Evolutionary conservation across 1,140 invertebrate genomes (phyloP), one percentile per base, ranked within the genome.

Genomic region (Babylonia areolata): DNA sequence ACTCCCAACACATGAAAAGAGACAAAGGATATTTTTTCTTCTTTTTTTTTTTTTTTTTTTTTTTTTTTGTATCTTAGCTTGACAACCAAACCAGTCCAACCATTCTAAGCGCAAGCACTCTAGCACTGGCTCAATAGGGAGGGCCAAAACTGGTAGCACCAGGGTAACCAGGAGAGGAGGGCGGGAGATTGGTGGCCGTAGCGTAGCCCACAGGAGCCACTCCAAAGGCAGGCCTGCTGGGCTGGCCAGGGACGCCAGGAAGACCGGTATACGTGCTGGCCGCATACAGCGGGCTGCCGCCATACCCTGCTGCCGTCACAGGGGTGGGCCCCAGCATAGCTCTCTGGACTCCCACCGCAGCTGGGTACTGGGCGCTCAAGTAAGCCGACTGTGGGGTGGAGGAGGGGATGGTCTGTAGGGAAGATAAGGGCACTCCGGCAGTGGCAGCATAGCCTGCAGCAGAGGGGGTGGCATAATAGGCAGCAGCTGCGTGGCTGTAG

Each of bases 261-360:
- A 84, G 64, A 20, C 82, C 82, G 12, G 82, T 84, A 51, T 84
- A 84, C 37, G 64, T 73, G 82, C 82, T 84, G 28, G 82, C 39
- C 28, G 82, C 82, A 46, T 84, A 84, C 46, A 84, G 23, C 17
- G 82, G 82, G 40, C 82, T 84, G 82, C 82, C 82, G 12, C 82
- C 82, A 37, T 75, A 84, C 2, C 82, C 82, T 15, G 82, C 82
- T 31, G 82, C 82, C 40, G 82, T 64, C n/a, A 84, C 82, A 11
- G 82, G 69, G 28, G 82, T 84, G 2, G 82, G 82, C 54, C 82
- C 64, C 23, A 84, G 37, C 82, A 69, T 37, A 5, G 54, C 82
- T 28, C 35, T 35, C 69, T 84, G 82, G 12, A 84, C 35, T 20
- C 64, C 69, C 82, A 84, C 69, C 11, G n/a, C 69, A n/a, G 33